Percentiles rank a stretch among this genome's conserved stretches.
Evolutionary conservation across 2,888 invertebrate species (phyloP).

Genomic region (Siphonodentalium dalli): DNA sequence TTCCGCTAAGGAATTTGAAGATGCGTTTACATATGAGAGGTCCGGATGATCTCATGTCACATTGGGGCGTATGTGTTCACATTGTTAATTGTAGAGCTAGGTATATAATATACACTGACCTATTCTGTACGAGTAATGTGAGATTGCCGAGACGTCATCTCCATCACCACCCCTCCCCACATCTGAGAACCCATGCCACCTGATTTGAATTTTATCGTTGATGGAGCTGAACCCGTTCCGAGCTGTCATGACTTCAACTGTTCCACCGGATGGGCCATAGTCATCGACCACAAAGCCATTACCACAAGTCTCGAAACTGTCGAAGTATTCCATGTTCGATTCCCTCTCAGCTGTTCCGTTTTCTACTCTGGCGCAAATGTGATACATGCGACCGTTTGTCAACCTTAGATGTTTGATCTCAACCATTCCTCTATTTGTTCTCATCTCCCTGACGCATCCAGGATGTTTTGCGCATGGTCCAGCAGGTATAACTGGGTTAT

Average conservation of each 20-base stretch:
- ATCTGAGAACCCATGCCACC: constrained; percentile 12
- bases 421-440: constrained; percentile 10
- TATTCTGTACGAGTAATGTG: too few relatives aligned
- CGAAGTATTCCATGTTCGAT: too few relatives aligned
- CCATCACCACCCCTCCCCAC: too few relatives aligned
- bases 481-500: constrained; percentile 7
- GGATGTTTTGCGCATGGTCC: constrained; percentile 1
- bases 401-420: background rate
- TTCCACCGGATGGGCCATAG: constrained; percentile 2
- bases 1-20: too few relatives aligned
- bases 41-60: too few relatives aligned
- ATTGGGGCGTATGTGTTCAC: too few relatives aligned
- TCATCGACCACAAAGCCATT: constrained; percentile 9
- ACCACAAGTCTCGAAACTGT: constrained; percentile 7
- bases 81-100: too few relatives aligned
- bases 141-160: too few relatives aligned
- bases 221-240: background rate
- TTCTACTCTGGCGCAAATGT: constrained; percentile 20
- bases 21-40: too few relatives aligned
- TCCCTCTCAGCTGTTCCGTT: too few relatives aligned
- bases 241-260: background rate
- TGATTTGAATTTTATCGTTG: background rate
- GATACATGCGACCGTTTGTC: constrained; percentile 5
- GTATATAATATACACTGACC: too few relatives aligned
- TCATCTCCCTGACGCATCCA: constrained; percentile 7